Evolutionary conservation across 2,888 invertebrate genomes (phyloP).

Genomic region (Phragmatobia fuliginosa): DNA sequence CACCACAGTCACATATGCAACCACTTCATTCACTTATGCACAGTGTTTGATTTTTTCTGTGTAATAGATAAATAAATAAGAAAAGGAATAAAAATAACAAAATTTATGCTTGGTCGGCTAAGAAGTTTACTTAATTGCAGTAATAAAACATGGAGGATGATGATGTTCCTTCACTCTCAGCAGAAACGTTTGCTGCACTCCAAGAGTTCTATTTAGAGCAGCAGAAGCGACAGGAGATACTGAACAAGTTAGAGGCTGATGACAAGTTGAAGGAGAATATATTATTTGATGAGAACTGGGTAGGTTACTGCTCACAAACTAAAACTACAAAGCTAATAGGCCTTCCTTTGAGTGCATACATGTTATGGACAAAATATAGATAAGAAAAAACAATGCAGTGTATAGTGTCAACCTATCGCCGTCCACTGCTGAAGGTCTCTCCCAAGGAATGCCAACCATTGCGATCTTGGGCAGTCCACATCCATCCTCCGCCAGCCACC

Average conservation of each 20-base stretch:
- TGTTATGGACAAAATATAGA: no score
- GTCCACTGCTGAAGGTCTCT: no score
- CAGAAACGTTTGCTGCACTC: slow-evolving; percentile 90
- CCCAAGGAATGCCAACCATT: no score
- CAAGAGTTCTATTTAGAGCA: slow-evolving; percentile 93
- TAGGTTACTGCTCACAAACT: slow-evolving; percentile 57
- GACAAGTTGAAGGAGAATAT: slow-evolving; percentile 79
- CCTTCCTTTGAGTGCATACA: background rate
- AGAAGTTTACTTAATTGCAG: background rate
- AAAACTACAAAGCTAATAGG: background rate
- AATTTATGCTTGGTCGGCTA: background rate
- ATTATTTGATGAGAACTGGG: slow-evolving; percentile 94
- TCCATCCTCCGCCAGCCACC: no score
- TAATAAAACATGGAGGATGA: slow-evolving; percentile 63
- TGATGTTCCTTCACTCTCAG: slow-evolving; percentile 89
- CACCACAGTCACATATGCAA: no score
- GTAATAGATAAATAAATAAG: no score
- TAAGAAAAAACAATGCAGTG: no score
- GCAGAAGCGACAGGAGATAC: slow-evolving; percentile 86
- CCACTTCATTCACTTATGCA: no score
- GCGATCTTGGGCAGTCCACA: no score
- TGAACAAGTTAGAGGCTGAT: slow-evolving; percentile 79
- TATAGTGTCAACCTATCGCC: no score
- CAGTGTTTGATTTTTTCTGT: no score
- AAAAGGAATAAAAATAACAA: no score